A percentile compares a stretch with the other conserved stretches of the same genome.
Conservation (phyloP, 37 sponge, comb jelly and placozoan species). For the Tethya wilhelma region DNA sequence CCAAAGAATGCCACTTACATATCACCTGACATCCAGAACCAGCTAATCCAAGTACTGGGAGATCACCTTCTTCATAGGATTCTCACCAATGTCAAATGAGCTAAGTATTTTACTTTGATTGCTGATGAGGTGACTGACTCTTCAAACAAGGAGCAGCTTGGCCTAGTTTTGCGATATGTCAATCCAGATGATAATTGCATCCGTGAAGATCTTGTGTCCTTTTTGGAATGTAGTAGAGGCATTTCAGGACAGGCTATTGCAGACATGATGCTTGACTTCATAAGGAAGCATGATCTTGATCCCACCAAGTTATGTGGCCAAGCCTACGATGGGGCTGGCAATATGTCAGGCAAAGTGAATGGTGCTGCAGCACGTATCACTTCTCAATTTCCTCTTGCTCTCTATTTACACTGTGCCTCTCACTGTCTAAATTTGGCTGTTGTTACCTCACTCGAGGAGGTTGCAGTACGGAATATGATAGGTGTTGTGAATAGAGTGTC, state of each 20-base stretch:
- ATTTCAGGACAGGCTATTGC: constrained; percentile 70
- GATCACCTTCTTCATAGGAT: constrained; percentile 52
- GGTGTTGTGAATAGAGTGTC: constrained; percentile 51
- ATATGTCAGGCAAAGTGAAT: constrained; percentile 45
- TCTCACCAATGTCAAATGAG: constrained; percentile 30
- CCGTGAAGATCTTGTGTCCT: constrained; percentile 66
- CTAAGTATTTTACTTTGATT: constrained; percentile 64
- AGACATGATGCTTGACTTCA: constrained; percentile 39
- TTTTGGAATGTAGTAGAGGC: constrained; percentile 65
- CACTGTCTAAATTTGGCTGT: constrained; percentile 57
- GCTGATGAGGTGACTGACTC: constrained; percentile 88
- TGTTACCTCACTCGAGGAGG: constrained; percentile 21
- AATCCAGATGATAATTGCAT: not conserved
- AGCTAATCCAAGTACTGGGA: constrained; percentile 62
- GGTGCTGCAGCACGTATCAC: constrained; percentile 47
- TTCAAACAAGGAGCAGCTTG: too few relatives aligned
- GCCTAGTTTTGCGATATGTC: constrained; percentile 33
- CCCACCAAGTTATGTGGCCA: constrained; percentile 66
- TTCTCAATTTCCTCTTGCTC: constrained; percentile 39
- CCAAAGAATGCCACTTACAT: constrained; percentile 32
- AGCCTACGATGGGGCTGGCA: constrained; percentile 82
- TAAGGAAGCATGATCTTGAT: constrained; percentile 44
- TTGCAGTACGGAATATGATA: constrained; percentile 59
- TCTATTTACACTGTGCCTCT: constrained; percentile 63
- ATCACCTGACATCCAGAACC: constrained; percentile 64